Evolutionary conservation across 2,797 vertebrate species (phyloP).

Genomic region (Eulemur albifrons): DNA sequence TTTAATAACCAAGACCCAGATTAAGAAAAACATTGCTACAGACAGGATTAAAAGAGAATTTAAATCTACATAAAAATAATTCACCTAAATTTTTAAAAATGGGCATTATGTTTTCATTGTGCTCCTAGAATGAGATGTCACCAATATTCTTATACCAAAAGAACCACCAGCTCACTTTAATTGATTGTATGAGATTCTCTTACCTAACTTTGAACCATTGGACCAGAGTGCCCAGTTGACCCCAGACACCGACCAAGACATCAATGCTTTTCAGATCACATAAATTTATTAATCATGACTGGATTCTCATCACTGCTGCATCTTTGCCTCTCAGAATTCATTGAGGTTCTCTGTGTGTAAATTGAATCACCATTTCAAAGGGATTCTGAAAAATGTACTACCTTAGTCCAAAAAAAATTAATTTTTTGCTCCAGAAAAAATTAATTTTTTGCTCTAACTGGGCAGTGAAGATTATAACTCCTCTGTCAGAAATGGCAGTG

Average conservation of each 20-base stretch:
- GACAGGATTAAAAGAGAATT: background rate
- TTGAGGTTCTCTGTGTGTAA: background rate
- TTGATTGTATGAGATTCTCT: background rate
- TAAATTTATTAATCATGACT: background rate
- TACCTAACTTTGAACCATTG: background rate
- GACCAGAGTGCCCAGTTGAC: background rate
- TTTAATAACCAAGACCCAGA: background rate
- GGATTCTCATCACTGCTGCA: background rate
- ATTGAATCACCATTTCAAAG: slow-evolving; percentile 33
- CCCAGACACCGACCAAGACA: background rate
- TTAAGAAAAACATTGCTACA: background rate
- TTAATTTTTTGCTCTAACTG: background rate
- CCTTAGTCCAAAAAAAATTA: background rate
- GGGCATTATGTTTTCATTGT: background rate
- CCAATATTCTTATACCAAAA: background rate
- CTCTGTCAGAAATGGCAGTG: background rate
- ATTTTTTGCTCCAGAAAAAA: background rate
- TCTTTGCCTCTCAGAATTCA: background rate
- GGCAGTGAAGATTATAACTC: background rate
- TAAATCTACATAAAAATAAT: slow-evolving; percentile 7
- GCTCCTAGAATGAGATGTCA: background rate
- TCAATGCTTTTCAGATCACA: background rate
- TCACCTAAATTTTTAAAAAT: background rate
- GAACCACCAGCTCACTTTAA: background rate
- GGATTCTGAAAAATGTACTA: background rate